A percentile compares a stretch with the other conserved stretches of the same genome.
These are phyloP conservation scores for Dicrostonyx torquatus DNA, from an alignment of 2,797 vertebrate genomes.

Conservation along the genomic window DNA sequence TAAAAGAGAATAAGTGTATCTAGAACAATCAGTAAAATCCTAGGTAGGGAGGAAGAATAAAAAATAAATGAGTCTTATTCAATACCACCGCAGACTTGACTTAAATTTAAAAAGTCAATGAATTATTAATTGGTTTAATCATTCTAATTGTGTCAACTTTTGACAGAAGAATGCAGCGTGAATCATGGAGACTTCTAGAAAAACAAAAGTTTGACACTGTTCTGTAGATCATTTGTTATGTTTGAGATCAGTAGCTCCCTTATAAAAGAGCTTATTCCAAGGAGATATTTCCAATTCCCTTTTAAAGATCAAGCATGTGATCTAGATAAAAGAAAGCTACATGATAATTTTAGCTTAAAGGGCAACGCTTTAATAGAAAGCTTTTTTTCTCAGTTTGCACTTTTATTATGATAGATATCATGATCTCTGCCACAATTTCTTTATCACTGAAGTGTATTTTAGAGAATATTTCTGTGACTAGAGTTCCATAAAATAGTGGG, in stretches of 20 bases:
- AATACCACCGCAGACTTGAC: slow-evolving; percentile 72
- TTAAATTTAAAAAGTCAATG: slow-evolving; percentile 76
- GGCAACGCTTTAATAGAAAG: neutral
- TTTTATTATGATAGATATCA: slow-evolving; percentile 11
- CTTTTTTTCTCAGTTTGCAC: neutral
- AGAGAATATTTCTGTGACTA: neutral
- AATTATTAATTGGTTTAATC: slow-evolving; percentile 84
- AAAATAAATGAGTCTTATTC: slow-evolving; percentile 76
- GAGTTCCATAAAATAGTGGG: neutral
- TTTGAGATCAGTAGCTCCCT: neutral
- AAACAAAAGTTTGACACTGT: slow-evolving; percentile 48
- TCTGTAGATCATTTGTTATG: neutral
- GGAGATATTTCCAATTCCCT: neutral
- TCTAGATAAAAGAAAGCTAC: neutral
- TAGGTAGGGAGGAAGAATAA: slow-evolving; percentile 81
- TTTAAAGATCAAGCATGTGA: neutral
- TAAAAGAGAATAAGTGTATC: slow-evolving; percentile 78
- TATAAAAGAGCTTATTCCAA: slow-evolving; percentile 34
- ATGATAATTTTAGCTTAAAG: slow-evolving; percentile 34
- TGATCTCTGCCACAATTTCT: neutral
- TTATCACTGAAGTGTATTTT: neutral
- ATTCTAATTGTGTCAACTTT: slow-evolving; percentile 78
- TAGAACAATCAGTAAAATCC: slow-evolving; percentile 69
- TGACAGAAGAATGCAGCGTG: slow-evolving; percentile 49
- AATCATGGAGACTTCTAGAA: slow-evolving; percentile 34